phyloP scores from a whole-genome alignment of 2,888 invertebrate genomes.

The Mesodorylaimus sp. region DNA sequence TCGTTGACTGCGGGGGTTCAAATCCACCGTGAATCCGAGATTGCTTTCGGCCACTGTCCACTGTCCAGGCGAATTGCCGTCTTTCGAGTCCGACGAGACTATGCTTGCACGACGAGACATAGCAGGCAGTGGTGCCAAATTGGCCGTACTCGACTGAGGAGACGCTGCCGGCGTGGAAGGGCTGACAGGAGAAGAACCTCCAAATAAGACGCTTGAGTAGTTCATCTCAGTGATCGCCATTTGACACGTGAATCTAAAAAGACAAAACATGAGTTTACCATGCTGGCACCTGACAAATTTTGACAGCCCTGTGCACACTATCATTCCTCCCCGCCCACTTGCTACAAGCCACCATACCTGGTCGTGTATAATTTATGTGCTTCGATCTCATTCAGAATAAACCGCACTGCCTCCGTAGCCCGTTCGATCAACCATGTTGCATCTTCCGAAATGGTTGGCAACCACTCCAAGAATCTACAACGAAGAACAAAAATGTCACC shows the following conservation, averaged over 20 bases:
- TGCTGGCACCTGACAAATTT: too few species aligned
- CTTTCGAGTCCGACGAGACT: conserved; percentile 3
- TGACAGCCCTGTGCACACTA: too few species aligned
- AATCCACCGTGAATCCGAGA: conserved; percentile 44
- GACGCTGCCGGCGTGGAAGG: neutral
- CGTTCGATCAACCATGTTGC: conserved; percentile 44
- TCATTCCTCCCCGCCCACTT: too few species aligned
- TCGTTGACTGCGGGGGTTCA: conserved; percentile 18
- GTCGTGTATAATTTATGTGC: too few species aligned
- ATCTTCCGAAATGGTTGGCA: conserved; percentile 48
- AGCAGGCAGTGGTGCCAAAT: neutral
- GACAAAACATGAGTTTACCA: too few species aligned
- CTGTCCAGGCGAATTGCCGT: conserved; percentile 17
- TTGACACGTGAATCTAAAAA: conserved; percentile 43
- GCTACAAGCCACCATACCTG: too few species aligned
- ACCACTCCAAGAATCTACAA: conserved; percentile 47
- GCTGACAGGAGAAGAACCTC: neutral
- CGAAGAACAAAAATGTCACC: conserved; percentile 10
- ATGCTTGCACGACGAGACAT: neutral
- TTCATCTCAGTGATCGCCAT: conserved; percentile 47
- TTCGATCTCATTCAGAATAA: conserved; percentile 36
- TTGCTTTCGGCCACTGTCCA: conserved; percentile 41
- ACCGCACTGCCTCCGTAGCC: conserved; percentile 39
- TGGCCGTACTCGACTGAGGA: neutral
- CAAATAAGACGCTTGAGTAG: conserved; percentile 1